Conservation (phyloP, 1,140 invertebrate genomes). For the Drosophila ogumai region DNA sequence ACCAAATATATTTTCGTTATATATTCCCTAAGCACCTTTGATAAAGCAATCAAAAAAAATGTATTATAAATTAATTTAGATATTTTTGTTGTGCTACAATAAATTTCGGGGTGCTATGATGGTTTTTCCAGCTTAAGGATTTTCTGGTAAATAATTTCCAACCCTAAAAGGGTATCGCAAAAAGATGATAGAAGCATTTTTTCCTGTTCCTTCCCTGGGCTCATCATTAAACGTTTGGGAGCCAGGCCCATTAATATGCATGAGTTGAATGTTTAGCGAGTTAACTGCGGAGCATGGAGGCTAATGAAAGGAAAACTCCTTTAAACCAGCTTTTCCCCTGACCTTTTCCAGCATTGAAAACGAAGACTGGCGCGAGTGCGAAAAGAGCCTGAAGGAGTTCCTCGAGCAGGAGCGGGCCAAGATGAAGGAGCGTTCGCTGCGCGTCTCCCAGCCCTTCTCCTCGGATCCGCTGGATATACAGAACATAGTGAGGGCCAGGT, state of each 20-base stretch:
- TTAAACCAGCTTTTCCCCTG: not conserved
- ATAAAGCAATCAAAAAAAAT: not conserved
- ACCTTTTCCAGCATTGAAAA: constrained; percentile 63
- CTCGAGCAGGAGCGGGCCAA: constrained; percentile 75
- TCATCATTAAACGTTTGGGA: constrained; percentile 22
- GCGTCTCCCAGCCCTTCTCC: constrained; percentile 65
- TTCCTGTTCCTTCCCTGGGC: not conserved
- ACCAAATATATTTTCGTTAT: not conserved
- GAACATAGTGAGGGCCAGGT: constrained; percentile 78
- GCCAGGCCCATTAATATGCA: constrained; percentile 57
- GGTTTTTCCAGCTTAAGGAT: not conserved
- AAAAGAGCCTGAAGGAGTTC: constrained; percentile 79
- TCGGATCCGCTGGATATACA: constrained; percentile 78
- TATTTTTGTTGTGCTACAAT: not conserved
- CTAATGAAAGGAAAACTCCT: constrained; percentile 44
- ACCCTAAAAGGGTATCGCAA: constrained; percentile 15
- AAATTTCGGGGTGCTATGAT: not conserved
- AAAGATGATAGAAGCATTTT: constrained; percentile 2
- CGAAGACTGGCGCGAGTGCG: constrained; percentile 81
- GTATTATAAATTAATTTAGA: not conserved
- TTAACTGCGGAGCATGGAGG: constrained; percentile 26
- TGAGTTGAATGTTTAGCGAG: constrained; percentile 50
- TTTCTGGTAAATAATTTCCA: not conserved
- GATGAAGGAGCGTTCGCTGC: constrained; percentile 77
- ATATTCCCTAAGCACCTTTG: not conserved